Conservation (phyloP, 2,113 vertebrate genomes). For the Ursus arctos region DNA sequence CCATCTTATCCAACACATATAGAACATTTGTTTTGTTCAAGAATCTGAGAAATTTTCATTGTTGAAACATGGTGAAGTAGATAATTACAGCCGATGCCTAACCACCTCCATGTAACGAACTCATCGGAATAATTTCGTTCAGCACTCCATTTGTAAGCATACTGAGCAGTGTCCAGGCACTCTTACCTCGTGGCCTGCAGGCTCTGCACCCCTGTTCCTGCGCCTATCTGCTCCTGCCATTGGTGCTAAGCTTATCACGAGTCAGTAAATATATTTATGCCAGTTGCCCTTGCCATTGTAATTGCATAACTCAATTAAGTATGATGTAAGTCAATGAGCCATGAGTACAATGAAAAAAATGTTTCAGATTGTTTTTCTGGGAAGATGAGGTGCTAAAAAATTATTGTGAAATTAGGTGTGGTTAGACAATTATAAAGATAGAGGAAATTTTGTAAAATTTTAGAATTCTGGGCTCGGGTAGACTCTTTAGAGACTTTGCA, state of each 20-base stretch:
- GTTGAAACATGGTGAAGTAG: neutral
- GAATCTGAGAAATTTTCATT: neutral
- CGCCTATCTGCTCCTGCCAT: neutral
- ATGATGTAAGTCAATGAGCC: neutral
- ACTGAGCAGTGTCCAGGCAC: neutral
- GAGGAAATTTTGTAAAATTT: neutral
- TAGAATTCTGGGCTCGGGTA: neutral
- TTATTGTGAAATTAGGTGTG: neutral
- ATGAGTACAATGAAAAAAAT: neutral
- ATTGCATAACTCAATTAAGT: neutral
- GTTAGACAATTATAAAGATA: neutral
- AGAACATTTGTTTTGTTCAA: neutral
- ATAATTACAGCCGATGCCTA: neutral
- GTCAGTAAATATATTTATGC: neutral
- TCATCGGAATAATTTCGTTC: neutral
- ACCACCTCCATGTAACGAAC: neutral
- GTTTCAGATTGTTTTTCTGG: neutral
- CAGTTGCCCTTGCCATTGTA: neutral
- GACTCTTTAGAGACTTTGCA: neutral
- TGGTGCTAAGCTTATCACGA: neutral
- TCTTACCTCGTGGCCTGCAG: neutral
- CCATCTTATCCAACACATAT: neutral
- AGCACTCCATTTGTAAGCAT: neutral
- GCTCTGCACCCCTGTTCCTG: neutral
- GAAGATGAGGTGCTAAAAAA: neutral